Conservation (phyloP, 2,797 vertebrate genomes). For the Paratrypauchen microcephalus region DNA sequence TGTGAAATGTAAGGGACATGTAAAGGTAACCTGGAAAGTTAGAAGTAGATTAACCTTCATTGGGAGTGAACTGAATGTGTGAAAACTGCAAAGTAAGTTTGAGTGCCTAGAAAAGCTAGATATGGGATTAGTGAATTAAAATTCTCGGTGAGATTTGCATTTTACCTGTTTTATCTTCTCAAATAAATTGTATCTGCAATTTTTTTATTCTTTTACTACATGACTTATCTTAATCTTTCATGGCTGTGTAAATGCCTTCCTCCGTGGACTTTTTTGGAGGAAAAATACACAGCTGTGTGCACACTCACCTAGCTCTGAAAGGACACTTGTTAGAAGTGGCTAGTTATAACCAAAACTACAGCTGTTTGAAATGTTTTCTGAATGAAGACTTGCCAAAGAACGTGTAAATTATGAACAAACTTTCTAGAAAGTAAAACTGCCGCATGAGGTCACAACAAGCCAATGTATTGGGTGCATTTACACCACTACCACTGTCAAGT, state of each 20-base stretch:
- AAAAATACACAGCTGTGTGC: not conserved
- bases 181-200: not conserved
- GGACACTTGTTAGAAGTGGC: not conserved
- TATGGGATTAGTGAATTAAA: no score
- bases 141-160: no score
- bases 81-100: no score
- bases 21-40: no score
- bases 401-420: not conserved
- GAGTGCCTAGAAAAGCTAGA: no score
- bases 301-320: slow-evolving; percentile 2
- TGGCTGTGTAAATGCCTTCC: not conserved
- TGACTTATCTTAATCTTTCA: not conserved
- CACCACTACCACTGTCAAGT: no score
- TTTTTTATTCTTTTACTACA: not conserved
- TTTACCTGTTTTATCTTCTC: no score
- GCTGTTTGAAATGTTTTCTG: not conserved
- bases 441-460: not conserved
- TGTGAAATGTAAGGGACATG: not conserved
- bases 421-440: not conserved
- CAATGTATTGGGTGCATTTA: not conserved
- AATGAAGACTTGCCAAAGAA: not conserved
- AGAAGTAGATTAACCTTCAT: no score
- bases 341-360: slow-evolving; percentile 1
- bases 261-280: not conserved
- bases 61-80: no score